A percentile compares a stretch with the other conserved stretches of the same genome.
Evolutionary conservation across 2,797 vertebrate genomes (phyloP).

Genomic region (Erithacus rubecula): DNA sequence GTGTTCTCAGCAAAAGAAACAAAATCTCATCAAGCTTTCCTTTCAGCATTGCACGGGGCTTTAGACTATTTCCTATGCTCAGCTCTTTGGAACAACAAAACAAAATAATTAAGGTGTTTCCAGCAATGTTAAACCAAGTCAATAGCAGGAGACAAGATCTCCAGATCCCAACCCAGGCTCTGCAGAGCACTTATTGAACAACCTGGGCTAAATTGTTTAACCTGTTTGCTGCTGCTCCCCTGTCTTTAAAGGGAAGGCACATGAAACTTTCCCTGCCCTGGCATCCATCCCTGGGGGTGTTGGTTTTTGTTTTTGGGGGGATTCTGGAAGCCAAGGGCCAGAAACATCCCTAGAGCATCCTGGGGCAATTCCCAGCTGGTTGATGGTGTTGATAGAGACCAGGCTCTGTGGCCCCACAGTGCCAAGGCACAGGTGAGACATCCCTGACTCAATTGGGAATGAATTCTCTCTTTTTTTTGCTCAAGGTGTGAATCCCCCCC

Average conservation of each 20-base stretch:
- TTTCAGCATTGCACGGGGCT: background rate
- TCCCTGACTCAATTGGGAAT: background rate
- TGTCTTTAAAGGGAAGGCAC: background rate
- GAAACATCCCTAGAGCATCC: background rate
- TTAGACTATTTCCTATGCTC: background rate
- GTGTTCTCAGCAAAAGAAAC: background rate
- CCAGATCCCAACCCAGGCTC: background rate
- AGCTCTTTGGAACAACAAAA: background rate
- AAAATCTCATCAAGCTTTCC: constrained; percentile 24
- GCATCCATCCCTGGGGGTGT: rapidly evolving
- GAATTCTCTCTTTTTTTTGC: background rate
- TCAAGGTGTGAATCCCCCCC: background rate
- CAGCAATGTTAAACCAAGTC: background rate
- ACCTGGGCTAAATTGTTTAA: background rate
- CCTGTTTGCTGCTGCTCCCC: background rate
- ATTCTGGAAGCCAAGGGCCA: background rate
- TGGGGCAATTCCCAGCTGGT: background rate
- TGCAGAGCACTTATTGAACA: background rate
- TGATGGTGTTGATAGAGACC: background rate
- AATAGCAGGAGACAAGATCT: background rate
- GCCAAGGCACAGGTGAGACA: background rate
- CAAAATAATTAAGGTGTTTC: constrained; percentile 11
- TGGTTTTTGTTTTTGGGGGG: background rate
- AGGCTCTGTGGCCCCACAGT: background rate
- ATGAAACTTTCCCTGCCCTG: background rate